Evolutionary conservation across 2,888 invertebrate species (phyloP).

Genomic region (Metallyticus violacea): DNA sequence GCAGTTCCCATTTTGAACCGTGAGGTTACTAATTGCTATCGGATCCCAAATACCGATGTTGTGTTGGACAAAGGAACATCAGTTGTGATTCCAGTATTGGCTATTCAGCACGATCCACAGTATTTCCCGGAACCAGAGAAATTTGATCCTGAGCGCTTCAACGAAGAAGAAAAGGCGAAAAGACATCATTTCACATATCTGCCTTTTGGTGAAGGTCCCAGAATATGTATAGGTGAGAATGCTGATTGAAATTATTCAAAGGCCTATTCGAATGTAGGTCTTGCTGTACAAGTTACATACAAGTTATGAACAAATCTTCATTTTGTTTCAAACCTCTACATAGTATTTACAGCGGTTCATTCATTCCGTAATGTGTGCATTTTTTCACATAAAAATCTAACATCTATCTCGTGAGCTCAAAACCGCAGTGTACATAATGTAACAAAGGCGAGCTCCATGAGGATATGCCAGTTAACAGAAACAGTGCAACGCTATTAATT

Average conservation of each 20-base stretch:
- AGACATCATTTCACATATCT: conserved; percentile 32
- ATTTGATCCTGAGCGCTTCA: conserved; percentile 41
- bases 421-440: too few species aligned
- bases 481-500: too few species aligned
- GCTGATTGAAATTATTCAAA: neutral
- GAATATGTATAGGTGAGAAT: conserved; percentile 25
- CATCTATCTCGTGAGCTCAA: too few species aligned
- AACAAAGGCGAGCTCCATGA: too few species aligned
- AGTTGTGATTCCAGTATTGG: conserved; percentile 34
- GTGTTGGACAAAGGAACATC: conserved; percentile 38
- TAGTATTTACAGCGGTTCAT: neutral
- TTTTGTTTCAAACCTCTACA: neutral
- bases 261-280: neutral
- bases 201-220: conserved; percentile 27
- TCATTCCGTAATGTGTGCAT: neutral
- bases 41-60: conserved; percentile 38
- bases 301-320: neutral
- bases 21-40: conserved; percentile 31
- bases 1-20: conserved; percentile 32
- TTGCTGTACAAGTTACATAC: neutral
- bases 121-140: conserved; percentile 39
- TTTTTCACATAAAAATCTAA: too few species aligned
- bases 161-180: conserved; percentile 33
- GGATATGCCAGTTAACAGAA: too few species aligned
- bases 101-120: conserved; percentile 37